These are phyloP conservation scores for Drosophila barbarae DNA, from an alignment of 2,888 invertebrate species.

Conservation along the genomic window DNA sequence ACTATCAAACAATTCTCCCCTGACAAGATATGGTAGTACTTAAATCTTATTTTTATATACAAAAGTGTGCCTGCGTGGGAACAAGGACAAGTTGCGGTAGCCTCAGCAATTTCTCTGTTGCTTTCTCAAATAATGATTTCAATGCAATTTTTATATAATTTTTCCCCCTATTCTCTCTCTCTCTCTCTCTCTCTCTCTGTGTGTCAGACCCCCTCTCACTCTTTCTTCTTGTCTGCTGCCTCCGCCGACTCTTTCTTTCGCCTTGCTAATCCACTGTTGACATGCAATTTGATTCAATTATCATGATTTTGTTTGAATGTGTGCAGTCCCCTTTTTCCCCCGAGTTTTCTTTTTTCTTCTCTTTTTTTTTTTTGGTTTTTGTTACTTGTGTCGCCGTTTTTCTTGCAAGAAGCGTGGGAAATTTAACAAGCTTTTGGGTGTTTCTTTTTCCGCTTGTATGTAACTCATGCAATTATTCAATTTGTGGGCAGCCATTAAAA, in stretches of 20 bases:
- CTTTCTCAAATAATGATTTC: conserved; percentile 49
- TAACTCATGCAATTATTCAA: conserved; percentile 62
- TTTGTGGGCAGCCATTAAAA: conserved; percentile 49
- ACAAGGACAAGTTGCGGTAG: conserved; percentile 33
- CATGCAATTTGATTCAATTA: conserved; percentile 71
- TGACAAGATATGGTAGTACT: no score
- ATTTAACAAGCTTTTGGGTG: conserved; percentile 46
- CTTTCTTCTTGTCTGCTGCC: background rate
- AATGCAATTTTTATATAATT: conserved; percentile 51
- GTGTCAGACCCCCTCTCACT: background rate
- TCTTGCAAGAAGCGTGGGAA: conserved; percentile 58
- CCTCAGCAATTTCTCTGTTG: conserved; percentile 22
- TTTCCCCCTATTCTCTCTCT: conserved; percentile 9
- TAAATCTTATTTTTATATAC: conserved; percentile 1
- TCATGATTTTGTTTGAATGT: conserved; percentile 55
- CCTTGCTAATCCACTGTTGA: conserved; percentile 55
- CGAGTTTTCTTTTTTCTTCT: background rate
- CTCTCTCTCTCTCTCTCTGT: background rate
- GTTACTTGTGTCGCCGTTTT: conserved; percentile 12
- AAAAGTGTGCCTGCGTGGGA: conserved; percentile 33
- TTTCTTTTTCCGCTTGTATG: conserved; percentile 17
- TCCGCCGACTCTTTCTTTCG: conserved; percentile 10
- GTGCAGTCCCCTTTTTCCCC: conserved; percentile 9
- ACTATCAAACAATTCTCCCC: no score
- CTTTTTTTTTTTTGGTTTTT: conserved; percentile 1